Conservation (phyloP, 2,113 vertebrate species). For the Archocentrus centrarchus region DNA sequence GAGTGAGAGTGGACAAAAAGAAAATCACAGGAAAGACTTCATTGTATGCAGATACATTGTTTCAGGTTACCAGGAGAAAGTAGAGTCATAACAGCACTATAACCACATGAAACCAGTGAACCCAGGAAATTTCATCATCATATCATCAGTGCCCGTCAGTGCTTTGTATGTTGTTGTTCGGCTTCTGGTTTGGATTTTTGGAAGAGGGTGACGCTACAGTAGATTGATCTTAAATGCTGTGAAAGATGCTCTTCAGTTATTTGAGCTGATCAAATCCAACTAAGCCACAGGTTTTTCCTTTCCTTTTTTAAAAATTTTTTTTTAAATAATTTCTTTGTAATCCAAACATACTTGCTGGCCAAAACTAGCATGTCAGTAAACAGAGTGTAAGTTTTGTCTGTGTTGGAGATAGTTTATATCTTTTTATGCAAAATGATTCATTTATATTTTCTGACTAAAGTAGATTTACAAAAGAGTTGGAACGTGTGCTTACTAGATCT, state of each 20-base stretch:
- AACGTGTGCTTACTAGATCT: not conserved
- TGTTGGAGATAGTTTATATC: not conserved
- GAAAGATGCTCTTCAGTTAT: not conserved
- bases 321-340: not conserved
- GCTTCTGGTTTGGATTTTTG: not conserved
- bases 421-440: constrained; percentile 1
- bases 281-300: not conserved
- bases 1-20: not conserved
- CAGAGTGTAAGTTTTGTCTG: not conserved
- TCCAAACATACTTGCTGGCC: not conserved
- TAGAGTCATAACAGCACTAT: not conserved
- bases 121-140: not conserved
- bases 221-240: not conserved
- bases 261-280: not conserved
- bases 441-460: not conserved
- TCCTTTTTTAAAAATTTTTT: not conserved
- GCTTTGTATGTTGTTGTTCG: not conserved
- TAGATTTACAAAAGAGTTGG: not conserved
- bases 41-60: not conserved
- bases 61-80: not conserved
- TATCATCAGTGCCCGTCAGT: not conserved
- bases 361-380: not conserved
- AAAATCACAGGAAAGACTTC: not conserved
- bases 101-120: not conserved
- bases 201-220: not conserved